Conservation (phyloP, 2,797 vertebrate genomes). For the Onychomys torridus region DNA sequence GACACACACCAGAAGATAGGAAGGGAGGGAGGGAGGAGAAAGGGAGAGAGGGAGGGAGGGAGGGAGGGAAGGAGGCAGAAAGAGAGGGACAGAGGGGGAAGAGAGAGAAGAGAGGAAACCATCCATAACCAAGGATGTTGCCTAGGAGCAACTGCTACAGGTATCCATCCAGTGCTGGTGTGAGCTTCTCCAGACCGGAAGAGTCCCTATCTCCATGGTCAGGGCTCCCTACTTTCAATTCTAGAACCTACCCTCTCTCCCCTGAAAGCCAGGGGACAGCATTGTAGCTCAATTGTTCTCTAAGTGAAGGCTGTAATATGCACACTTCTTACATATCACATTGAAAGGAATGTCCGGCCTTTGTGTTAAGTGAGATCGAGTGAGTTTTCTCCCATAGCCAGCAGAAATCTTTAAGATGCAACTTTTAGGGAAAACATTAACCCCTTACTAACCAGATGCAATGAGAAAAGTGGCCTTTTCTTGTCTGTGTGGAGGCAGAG, state of each 20-base stretch:
- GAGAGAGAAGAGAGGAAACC: too few species aligned
- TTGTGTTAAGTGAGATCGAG: conserved; percentile 19
- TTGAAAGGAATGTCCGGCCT: conserved; percentile 39
- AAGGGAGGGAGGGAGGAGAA: not conserved
- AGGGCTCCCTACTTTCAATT: not conserved
- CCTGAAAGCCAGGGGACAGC: conserved; percentile 22
- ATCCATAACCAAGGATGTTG: not conserved
- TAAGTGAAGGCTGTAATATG: conserved; percentile 6
- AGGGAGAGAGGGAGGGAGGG: too few species aligned
- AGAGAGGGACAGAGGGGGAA: not conserved
- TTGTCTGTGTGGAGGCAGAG: not conserved
- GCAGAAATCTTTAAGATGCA: conserved; percentile 61
- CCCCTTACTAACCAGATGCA: not conserved
- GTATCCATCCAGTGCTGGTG: not conserved
- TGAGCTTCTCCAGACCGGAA: not conserved
- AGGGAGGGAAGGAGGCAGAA: not conserved
- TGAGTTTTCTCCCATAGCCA: conserved; percentile 25
- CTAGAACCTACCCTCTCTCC: not conserved
- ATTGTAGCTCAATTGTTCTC: conserved; percentile 48
- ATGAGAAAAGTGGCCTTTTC: not conserved
- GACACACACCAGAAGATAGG: not conserved
- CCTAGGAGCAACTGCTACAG: not conserved
- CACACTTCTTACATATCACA: conserved; percentile 4
- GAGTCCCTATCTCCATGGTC: not conserved
- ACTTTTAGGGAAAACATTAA: conserved; percentile 54